Base-by-base conservation (phyloP, 2,113 vertebrate genomes). In the Mesocricetus auratus region DNA sequence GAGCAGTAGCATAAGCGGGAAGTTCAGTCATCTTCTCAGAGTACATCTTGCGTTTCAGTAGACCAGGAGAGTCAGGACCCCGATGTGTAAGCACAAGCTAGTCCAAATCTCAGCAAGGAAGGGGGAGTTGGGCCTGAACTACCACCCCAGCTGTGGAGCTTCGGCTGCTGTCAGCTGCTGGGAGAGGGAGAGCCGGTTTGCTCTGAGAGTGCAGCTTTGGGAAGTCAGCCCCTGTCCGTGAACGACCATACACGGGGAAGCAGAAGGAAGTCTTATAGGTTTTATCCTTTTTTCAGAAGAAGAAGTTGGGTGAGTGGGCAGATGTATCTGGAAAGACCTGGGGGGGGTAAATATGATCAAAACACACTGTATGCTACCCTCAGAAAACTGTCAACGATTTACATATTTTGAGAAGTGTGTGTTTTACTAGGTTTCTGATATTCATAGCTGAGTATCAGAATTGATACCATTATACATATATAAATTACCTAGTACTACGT, bases 341-440 rank as follows among this genome's bases (percentile, higher is more conserved):
- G 15, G 9, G 58, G 64, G 24, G 58, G 58, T 1, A 64, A 62
- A 64, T 31, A 64, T 31, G 13, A 85, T 42, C 58, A 29, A 85
- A 85, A 64, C 17, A 74, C 10, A 5, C 26, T 29, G 0, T n/a
- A 31, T 16, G 24, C 31, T 39, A 62, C 1, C 26, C 81, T n/a
- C 56, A 83, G 56, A 62, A 83, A 83, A 62, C 58, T 62, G 9
- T 85, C 15, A 62, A 64, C 50, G 7, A 62, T 16, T 45, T 12
- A 45, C 66, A 31, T 42, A 19, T 42, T 82, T 83, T 86, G 17
- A 83, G 94, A 88, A 88, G 16, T 75, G 1, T 8, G 33, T 79
- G 66, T 90, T 93, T 94, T 36, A 94, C 24, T 66, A 9, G 77
- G 91, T 86, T 79, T 0, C 94, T 91, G 6, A 91, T 90, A 91